Evolutionary conservation across 2,113 vertebrate genomes (phyloP).

Genomic region (Lonchura striata): DNA sequence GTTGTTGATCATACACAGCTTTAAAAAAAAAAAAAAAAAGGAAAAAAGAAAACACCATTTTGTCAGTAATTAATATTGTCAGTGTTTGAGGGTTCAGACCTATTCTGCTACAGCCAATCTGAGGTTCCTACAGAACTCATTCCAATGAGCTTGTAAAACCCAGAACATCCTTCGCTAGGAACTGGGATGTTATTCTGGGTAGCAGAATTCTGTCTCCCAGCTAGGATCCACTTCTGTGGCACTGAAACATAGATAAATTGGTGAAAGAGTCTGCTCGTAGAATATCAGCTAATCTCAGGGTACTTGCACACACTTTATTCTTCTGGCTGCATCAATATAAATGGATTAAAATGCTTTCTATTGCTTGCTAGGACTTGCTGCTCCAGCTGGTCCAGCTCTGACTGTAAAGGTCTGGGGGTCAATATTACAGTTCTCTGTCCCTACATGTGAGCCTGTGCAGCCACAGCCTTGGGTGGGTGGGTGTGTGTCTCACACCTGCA

Average conservation of each 20-base stretch:
- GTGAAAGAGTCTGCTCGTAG: neutral
- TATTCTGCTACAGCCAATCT: neutral
- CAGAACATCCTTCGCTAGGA: neutral
- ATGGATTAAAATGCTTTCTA: constrained; percentile 34
- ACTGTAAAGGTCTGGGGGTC: neutral
- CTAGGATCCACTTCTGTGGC: neutral
- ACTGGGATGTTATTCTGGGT: neutral
- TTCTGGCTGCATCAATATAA: constrained; percentile 1
- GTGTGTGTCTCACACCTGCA: neutral
- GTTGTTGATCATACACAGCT: neutral
- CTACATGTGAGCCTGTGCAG: neutral
- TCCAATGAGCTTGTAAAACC: neutral
- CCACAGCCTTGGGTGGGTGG: neutral
- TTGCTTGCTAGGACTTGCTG: neutral
- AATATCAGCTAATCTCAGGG: neutral
- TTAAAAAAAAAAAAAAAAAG: no score
- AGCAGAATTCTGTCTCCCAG: neutral
- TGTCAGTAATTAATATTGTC: neutral
- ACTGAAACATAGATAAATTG: neutral
- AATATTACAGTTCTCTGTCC: neutral
- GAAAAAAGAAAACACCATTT: neutral
- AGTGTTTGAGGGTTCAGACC: neutral
- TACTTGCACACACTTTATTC: neutral
- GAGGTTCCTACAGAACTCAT: neutral
- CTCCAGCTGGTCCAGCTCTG: neutral